Evolutionary conservation across 92 coral and sea anemone species (phyloP).

Genomic region (Porites divaricata): DNA sequence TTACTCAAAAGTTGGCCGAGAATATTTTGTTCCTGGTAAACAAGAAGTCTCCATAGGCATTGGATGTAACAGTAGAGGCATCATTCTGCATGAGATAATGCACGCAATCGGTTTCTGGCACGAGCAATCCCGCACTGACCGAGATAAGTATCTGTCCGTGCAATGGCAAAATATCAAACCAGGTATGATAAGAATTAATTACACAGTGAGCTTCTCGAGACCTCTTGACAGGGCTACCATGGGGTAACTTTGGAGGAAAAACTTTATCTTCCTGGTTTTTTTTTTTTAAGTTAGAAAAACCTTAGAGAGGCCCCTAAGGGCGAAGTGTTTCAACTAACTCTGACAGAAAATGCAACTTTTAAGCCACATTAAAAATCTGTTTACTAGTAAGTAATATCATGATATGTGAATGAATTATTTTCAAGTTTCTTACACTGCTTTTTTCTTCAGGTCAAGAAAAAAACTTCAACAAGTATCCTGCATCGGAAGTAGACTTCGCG

Average conservation of each 20-base stretch:
- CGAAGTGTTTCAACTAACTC: too few species aligned
- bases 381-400: too few species aligned
- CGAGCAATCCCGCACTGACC: slow-evolving; percentile 85
- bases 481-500: slow-evolving; percentile 60
- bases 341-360: too few species aligned
- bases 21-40: slow-evolving; percentile 29
- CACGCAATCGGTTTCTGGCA: slow-evolving; percentile 91
- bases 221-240: background rate
- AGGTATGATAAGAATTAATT: slow-evolving; percentile 26
- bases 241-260: background rate
- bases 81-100: slow-evolving; percentile 76
- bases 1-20: slow-evolving; percentile 71
- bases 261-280: too few species aligned
- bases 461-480: slow-evolving; percentile 71
- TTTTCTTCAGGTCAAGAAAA: slow-evolving; percentile 57
- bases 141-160: slow-evolving; percentile 62
- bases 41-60: slow-evolving; percentile 76
- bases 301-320: too few species aligned
- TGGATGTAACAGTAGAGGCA: slow-evolving; percentile 69
- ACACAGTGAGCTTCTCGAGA: background rate
- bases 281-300: too few species aligned
- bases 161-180: slow-evolving; percentile 71
- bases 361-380: too few species aligned
- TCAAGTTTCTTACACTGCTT: background rate
- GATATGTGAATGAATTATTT: background rate